Conservation (phyloP, 2,888 invertebrate species). For the Eupeodes latifasciatus region DNA sequence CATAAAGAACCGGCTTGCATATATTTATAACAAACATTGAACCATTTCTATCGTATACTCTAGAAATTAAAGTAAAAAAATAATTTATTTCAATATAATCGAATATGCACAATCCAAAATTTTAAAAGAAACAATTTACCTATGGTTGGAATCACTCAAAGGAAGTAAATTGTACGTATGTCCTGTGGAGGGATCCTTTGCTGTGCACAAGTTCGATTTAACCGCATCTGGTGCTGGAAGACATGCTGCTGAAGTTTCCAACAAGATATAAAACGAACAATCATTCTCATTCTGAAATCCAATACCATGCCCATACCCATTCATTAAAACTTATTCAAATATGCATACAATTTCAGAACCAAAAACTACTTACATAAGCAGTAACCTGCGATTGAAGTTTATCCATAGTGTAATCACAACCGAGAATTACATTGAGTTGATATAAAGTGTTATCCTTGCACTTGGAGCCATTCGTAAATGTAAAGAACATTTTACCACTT, state of each 20-base stretch:
- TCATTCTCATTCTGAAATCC: constrained; percentile 78
- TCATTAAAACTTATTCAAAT: constrained; percentile 16
- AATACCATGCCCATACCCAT: not conserved
- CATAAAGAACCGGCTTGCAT: constrained; percentile 83
- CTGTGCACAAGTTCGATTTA: constrained; percentile 80
- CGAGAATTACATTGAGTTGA: constrained; percentile 80
- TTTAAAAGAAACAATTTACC: constrained; percentile 71
- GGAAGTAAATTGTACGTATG: constrained; percentile 81
- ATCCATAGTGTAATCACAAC: constrained; percentile 83
- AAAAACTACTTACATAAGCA: constrained; percentile 79
- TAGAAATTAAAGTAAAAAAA: constrained; percentile 55
- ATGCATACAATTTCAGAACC: constrained; percentile 10
- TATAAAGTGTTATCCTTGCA: constrained; percentile 80
- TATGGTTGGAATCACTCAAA: constrained; percentile 82
- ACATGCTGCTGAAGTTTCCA: constrained; percentile 82
- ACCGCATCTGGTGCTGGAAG: constrained; percentile 80
- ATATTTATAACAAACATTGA: constrained; percentile 82
- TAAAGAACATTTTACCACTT: constrained; percentile 82
- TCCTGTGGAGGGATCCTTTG: constrained; percentile 79
- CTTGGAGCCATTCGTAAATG: constrained; percentile 81
- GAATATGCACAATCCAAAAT: too few species aligned
- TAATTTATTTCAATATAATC: not conserved
- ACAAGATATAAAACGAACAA: constrained; percentile 81
- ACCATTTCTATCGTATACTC: constrained; percentile 80
- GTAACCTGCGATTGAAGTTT: constrained; percentile 79